A percentile compares a stretch with the other conserved stretches of the same genome.
These are phyloP conservation scores for Taphrorychus bicolor DNA, from an alignment of 2,888 invertebrate genomes.

Conservation along the genomic window DNA sequence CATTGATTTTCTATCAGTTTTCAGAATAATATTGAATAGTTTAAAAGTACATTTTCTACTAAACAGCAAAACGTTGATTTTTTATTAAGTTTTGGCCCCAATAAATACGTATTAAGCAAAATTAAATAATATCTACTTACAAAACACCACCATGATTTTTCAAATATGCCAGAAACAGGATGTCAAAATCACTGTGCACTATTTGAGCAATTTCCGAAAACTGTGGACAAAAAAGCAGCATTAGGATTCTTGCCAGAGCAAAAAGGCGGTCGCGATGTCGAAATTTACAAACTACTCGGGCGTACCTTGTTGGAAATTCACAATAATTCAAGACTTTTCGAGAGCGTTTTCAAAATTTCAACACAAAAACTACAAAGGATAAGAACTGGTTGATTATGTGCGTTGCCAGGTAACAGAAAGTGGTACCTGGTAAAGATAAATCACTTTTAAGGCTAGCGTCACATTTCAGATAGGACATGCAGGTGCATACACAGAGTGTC, in stretches of 20 bases:
- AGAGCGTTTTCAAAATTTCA: background rate
- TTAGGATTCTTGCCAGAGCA: background rate
- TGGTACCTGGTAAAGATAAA: background rate
- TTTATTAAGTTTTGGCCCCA: too few relatives aligned
- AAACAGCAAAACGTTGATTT: too few relatives aligned
- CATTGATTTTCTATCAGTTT: too few relatives aligned
- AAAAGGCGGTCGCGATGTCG: too few relatives aligned
- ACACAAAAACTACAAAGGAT: slow-evolving; percentile 27
- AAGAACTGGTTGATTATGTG: slow-evolving; percentile 14
- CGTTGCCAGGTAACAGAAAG: slow-evolving; percentile 5
- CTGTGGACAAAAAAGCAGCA: slow-evolving; percentile 18
- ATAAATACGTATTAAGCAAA: too few relatives aligned
- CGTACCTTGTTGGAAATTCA: slow-evolving; percentile 32
- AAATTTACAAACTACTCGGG: too few relatives aligned
- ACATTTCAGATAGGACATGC: too few relatives aligned
- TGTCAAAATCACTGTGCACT: slow-evolving; percentile 37
- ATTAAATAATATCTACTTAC: slow-evolving; percentile 47
- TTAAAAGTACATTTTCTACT: too few relatives aligned
- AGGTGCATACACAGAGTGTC: too few relatives aligned
- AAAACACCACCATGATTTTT: slow-evolving; percentile 50
- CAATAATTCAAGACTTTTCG: slow-evolving; percentile 31
- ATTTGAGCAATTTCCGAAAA: slow-evolving; percentile 33
- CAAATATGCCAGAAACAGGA: slow-evolving; percentile 27
- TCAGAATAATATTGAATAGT: too few relatives aligned
- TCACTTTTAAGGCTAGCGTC: too few relatives aligned